Percentiles rank a stretch among this genome's conserved stretches.
Conservation (phyloP, 1,140 invertebrate species). For the Chlorops oryzae region DNA sequence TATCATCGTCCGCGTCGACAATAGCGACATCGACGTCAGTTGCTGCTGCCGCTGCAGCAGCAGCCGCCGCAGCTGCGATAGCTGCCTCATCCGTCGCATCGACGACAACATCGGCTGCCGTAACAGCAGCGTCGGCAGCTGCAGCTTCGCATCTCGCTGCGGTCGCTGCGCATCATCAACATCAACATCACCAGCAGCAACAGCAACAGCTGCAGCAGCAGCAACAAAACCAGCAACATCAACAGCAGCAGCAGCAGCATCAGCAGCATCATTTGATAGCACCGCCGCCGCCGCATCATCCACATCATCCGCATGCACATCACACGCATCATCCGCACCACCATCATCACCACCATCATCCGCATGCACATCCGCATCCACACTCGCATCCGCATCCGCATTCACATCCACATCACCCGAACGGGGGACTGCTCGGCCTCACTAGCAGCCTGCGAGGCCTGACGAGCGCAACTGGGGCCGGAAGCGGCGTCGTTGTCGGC, state of each 20-base stretch:
- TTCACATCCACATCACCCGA: slow-evolving; percentile 30
- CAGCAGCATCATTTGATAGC: too few relatives aligned
- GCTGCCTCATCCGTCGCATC: slow-evolving; percentile 30
- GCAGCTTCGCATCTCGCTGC: slow-evolving; percentile 28
- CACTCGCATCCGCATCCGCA: slow-evolving; percentile 31
- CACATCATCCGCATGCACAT: slow-evolving; percentile 29
- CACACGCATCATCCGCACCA: slow-evolving; percentile 18
- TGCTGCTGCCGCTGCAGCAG: slow-evolving; percentile 34
- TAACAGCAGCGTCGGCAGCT: slow-evolving; percentile 29
- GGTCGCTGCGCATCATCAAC: slow-evolving; percentile 20
- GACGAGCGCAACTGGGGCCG: not conserved
- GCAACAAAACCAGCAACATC: too few relatives aligned
- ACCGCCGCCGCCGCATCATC: not conserved
- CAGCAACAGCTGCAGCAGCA: not conserved
- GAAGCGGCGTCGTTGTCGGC: slow-evolving; percentile 1
- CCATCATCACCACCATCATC: slow-evolving; percentile 32
- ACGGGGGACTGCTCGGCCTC: slow-evolving; percentile 18
- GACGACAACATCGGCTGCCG: slow-evolving; percentile 22
- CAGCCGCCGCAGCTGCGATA: slow-evolving; percentile 17
- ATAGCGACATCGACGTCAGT: slow-evolving; percentile 31
- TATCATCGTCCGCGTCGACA: slow-evolving; percentile 30
- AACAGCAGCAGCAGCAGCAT: too few relatives aligned
- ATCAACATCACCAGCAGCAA: slow-evolving; percentile 24
- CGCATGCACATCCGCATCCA: slow-evolving; percentile 19
- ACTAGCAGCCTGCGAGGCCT: slow-evolving; percentile 26